These are phyloP conservation scores for Lasioglossum baleicum DNA, from an alignment of 1,140 invertebrate genomes.

Conservation along the genomic window DNA sequence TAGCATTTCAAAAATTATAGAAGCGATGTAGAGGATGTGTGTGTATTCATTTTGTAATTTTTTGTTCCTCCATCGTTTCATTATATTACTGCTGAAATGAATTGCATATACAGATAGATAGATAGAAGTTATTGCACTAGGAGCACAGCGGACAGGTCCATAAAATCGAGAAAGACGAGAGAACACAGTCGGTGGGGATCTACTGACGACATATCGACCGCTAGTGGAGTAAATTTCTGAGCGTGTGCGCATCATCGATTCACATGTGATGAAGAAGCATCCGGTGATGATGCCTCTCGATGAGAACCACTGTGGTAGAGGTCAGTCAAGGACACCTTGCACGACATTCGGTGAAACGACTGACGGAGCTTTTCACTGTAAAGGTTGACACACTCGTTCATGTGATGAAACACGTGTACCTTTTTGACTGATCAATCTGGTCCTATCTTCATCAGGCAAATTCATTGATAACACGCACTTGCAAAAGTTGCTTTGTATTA, in stretches of 20 bases:
- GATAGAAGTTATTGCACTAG: neutral
- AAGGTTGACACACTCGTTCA: constrained; percentile 43
- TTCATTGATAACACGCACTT: constrained; percentile 15
- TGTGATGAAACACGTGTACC: neutral
- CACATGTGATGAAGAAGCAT: neutral
- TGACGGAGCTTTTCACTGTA: constrained; percentile 48
- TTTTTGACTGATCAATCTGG: neutral
- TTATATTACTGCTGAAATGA: neutral
- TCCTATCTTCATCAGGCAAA: neutral
- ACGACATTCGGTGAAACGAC: constrained; percentile 62
- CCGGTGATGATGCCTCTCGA: neutral
- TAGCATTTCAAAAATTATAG: too few species aligned
- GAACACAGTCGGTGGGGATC: constrained; percentile 39
- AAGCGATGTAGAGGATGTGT: too few species aligned
- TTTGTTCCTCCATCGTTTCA: too few species aligned
- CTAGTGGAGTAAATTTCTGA: constrained; percentile 19
- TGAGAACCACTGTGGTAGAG: constrained; percentile 65
- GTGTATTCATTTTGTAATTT: too few species aligned
- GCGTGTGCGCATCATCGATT: constrained; percentile 1
- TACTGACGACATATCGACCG: constrained; percentile 60
- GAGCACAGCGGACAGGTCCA: neutral
- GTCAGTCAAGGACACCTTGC: constrained; percentile 72
- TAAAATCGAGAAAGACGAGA: neutral
- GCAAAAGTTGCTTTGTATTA: neutral
- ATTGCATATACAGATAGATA: neutral